These are phyloP conservation scores for Nannospalax galili DNA, from an alignment of 2,113 vertebrate species.

Conservation along the genomic window DNA sequence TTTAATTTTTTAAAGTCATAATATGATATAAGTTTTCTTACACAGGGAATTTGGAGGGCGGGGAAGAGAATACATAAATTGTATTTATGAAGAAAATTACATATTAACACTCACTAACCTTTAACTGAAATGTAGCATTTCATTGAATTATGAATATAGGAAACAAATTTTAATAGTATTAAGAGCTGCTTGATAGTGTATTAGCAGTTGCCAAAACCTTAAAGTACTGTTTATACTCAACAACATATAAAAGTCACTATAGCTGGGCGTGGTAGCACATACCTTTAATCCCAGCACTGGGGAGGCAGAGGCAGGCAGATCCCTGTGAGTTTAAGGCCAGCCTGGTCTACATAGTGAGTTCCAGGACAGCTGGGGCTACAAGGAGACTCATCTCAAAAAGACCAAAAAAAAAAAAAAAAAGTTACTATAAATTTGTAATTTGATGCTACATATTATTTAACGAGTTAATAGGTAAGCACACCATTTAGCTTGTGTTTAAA, in stretches of 20 bases:
- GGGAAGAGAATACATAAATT: neutral
- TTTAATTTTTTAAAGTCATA: too few relatives aligned
- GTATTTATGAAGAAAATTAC: neutral
- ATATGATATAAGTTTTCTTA: neutral
- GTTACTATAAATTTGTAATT: neutral
- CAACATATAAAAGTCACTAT: neutral
- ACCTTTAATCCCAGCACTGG: too few relatives aligned
- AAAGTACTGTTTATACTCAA: constrained; percentile 9
- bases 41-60: neutral
- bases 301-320: too few relatives aligned
- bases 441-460: constrained; percentile 13
- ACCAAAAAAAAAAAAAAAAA: too few relatives aligned
- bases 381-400: too few relatives aligned
- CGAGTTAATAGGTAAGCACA: neutral
- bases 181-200: neutral
- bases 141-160: neutral
- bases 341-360: too few relatives aligned
- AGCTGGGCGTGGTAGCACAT: too few relatives aligned
- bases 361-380: too few relatives aligned
- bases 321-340: too few relatives aligned
- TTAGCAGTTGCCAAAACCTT: constrained; percentile 1
- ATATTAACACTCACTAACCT: constrained; percentile 17
- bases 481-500: neutral
- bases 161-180: neutral
- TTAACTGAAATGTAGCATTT: neutral